phyloP scores from a whole-genome alignment of 2,888 invertebrate species.

The Troilus luridus region DNA sequence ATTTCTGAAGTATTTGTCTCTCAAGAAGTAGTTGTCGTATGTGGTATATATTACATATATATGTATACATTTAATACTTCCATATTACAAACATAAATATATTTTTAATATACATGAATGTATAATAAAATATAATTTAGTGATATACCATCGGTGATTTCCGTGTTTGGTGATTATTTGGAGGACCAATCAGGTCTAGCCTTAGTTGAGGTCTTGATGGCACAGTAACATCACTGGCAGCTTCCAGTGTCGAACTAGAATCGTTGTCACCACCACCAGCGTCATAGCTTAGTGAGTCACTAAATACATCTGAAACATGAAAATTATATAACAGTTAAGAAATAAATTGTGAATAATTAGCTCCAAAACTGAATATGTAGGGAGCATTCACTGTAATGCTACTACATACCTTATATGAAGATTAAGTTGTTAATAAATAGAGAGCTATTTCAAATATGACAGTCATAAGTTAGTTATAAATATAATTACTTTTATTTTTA shows the following conservation, averaged over 20 bases:
- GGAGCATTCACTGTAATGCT: too few species aligned
- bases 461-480: too few species aligned
- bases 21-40: neutral
- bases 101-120: too few species aligned
- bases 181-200: constrained; percentile 68
- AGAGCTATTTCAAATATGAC: too few species aligned
- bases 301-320: constrained; percentile 61
- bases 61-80: too few species aligned
- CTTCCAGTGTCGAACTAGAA: constrained; percentile 66
- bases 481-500: too few species aligned
- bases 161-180: constrained; percentile 65
- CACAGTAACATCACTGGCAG: constrained; percentile 64
- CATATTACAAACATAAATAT: too few species aligned
- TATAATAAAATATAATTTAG: constrained; percentile 33
- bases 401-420: too few species aligned
- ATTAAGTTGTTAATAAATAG: neutral
- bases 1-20: too few species aligned
- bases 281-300: constrained; percentile 60
- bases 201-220: constrained; percentile 67
- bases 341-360: neutral
- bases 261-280: constrained; percentile 65
- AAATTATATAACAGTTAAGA: neutral
- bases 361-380: neutral
- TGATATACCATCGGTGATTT: constrained; percentile 66
- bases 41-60: neutral